These are phyloP conservation scores for Calliopsis andreniformis DNA, from an alignment of 1,140 invertebrate species.

Conservation along the genomic window DNA sequence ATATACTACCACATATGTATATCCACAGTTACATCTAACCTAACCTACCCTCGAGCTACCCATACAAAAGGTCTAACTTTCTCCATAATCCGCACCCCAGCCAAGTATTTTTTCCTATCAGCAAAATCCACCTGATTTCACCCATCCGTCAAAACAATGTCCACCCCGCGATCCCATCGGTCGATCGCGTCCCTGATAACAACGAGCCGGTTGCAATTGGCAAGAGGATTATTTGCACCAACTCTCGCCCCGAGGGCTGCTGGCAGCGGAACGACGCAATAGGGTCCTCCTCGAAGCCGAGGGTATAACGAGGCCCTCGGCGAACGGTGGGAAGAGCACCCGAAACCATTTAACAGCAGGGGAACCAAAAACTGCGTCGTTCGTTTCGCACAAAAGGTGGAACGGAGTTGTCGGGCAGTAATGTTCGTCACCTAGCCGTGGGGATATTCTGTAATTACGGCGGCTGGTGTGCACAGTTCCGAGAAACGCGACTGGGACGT, in stretches of 20 bases:
- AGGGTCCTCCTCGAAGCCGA: neutral
- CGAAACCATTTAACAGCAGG: constrained; percentile 13
- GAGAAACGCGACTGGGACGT: neutral
- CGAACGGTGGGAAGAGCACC: neutral
- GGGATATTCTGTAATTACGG: neutral
- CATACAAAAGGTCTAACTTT: too few relatives aligned
- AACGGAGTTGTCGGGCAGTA: neutral
- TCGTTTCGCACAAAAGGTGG: neutral
- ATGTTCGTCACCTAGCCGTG: neutral
- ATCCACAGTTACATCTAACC: too few relatives aligned
- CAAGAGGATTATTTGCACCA: neutral
- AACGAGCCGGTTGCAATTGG: neutral
- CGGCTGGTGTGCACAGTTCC: neutral
- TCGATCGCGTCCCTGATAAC: neutral
- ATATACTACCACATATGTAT: too few relatives aligned
- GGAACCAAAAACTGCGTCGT: neutral
- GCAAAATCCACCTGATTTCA: neutral
- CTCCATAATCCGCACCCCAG: neutral
- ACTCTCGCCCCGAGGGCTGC: neutral
- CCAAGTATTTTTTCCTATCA: neutral
- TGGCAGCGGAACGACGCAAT: neutral
- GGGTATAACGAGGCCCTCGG: neutral
- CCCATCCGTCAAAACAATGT: neutral
- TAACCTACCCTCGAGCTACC: too few relatives aligned
- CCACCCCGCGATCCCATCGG: neutral